Evolutionary conservation across 1,140 invertebrate species (phyloP).

Genomic region (Drosophila prosaltans): DNA sequence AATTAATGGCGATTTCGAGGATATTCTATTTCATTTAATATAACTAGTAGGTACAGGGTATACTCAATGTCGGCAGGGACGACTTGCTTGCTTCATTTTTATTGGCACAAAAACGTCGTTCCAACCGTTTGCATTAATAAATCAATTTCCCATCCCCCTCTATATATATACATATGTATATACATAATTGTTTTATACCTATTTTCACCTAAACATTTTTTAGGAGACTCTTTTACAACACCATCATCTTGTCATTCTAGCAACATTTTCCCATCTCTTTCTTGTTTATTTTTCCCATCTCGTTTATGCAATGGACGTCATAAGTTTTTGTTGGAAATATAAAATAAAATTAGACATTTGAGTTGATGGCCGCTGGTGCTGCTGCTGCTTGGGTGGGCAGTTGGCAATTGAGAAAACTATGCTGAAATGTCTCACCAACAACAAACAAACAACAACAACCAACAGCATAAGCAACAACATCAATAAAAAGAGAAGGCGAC

Average conservation of each 20-base stretch:
- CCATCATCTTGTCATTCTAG: constrained; percentile 3
- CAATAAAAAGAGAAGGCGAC: constrained; percentile 5
- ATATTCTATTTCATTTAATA: no score
- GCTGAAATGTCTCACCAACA: constrained; percentile 15
- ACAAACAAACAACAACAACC: constrained; percentile 7
- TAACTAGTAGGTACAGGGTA: no score
- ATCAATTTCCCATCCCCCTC: constrained; percentile 24
- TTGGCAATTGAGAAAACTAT: constrained; percentile 35
- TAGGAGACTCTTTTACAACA: constrained; percentile 21
- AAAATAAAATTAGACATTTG: constrained; percentile 37
- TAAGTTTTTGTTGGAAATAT: constrained; percentile 41
- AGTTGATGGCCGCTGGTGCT: not conserved
- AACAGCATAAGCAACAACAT: not conserved
- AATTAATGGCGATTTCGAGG: no score
- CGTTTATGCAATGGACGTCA: constrained; percentile 56
- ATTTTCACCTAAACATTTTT: constrained; percentile 25
- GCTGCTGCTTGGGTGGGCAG: constrained; percentile 50
- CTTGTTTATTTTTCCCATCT: constrained; percentile 8
- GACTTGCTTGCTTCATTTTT: no score
- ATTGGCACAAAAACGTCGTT: not conserved
- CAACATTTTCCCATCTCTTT: not conserved
- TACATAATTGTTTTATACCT: constrained; percentile 12
- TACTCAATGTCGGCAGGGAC: no score
- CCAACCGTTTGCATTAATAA: not conserved
- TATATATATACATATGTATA: not conserved